These are phyloP conservation scores for Mastomys coucha DNA, from an alignment of 2,113 vertebrate genomes.

Conservation along the genomic window DNA sequence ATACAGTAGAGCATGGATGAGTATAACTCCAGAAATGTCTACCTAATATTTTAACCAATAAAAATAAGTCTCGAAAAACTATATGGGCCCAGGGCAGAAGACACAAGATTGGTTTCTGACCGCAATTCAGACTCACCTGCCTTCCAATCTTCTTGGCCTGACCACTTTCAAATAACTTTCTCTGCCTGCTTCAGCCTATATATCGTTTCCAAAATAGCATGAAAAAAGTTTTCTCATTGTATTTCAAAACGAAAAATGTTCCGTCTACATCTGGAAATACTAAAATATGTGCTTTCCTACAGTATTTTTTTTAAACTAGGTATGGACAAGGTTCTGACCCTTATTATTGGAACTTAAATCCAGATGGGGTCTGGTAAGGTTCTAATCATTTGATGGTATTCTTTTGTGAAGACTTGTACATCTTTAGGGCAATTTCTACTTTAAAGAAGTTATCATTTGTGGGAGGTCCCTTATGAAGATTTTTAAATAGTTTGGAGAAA, in stretches of 20 bases:
- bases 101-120: background rate
- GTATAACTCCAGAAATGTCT: background rate
- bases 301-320: slow-evolving; percentile 83
- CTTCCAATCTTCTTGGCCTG: slow-evolving; percentile 62
- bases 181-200: slow-evolving; percentile 66
- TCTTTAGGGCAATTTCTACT: slow-evolving; percentile 82
- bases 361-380: slow-evolving; percentile 86
- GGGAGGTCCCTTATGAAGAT: slow-evolving; percentile 86
- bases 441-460: slow-evolving; percentile 86
- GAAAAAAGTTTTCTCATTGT: slow-evolving; percentile 87
- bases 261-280: slow-evolving; percentile 88
- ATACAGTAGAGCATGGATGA: background rate
- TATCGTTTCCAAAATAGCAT: slow-evolving; percentile 81
- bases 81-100: background rate
- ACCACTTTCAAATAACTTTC: slow-evolving; percentile 75
- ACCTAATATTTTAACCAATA: slow-evolving; percentile 39
- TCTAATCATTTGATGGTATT: slow-evolving; percentile 85
- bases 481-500: slow-evolving; percentile 78
- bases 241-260: slow-evolving; percentile 88
- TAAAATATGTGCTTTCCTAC: slow-evolving; percentile 87
- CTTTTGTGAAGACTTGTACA: slow-evolving; percentile 86
- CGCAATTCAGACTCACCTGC: slow-evolving; percentile 74
- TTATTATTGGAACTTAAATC: slow-evolving; percentile 87
- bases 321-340: slow-evolving; percentile 88
- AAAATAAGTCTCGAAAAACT: slow-evolving; percentile 47